A percentile compares a stretch with the other conserved stretches of the same genome.
These are phyloP conservation scores for Entomobrya multifasciata DNA, from an alignment of 2,888 invertebrate species.

Conservation along the genomic window DNA sequence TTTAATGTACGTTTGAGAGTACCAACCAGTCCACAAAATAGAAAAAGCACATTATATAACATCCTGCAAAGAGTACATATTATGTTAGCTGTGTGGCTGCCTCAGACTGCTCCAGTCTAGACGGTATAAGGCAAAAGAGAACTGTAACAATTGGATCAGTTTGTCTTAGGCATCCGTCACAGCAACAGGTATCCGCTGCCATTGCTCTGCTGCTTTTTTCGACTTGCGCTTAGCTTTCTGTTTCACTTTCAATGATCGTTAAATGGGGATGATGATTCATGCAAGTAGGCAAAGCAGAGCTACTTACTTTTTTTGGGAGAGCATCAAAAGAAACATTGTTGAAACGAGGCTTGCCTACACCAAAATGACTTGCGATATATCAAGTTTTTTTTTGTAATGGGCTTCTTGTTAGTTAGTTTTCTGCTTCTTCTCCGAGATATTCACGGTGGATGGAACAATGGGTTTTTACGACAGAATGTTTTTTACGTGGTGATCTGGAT, in stretches of 20 bases:
- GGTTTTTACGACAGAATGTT: conserved; percentile 36
- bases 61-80: neutral
- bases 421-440: conserved; percentile 46
- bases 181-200: conserved; percentile 69
- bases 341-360: neutral
- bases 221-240: neutral
- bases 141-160: conserved; percentile 74
- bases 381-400: neutral
- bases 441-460: conserved; percentile 70
- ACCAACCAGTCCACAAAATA: no score
- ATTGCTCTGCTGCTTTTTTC: conserved; percentile 22
- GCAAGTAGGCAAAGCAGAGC: no score
- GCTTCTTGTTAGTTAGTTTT: conserved; percentile 43
- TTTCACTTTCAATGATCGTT: no score
- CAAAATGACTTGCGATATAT: conserved; percentile 59
- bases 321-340: neutral
- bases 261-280: neutral
- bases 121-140: conserved; percentile 58
- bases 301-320: no score
- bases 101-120: conserved; percentile 46
- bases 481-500: conserved; percentile 77
- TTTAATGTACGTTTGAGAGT: no score
- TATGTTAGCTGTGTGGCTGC: no score
- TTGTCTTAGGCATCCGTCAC: conserved; percentile 68
- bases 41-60: neutral